Percentiles rank a stretch among this genome's conserved stretches.
Conservation (phyloP, 2,797 vertebrate species). For the Pelobates cultripes region DNA sequence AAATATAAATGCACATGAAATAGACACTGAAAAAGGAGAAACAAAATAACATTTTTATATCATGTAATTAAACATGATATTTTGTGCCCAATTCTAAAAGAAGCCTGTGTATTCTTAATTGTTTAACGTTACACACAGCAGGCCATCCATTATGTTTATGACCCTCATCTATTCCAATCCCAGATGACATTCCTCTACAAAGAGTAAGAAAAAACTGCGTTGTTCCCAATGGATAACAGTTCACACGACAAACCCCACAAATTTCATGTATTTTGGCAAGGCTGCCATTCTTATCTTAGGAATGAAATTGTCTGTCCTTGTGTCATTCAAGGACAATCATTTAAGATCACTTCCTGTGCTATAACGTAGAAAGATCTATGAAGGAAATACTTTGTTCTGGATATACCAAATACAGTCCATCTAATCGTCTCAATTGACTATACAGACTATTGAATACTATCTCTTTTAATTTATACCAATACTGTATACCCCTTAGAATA, state of each 20-base stretch:
- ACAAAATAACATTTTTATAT: not conserved
- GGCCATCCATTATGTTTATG: conserved; percentile 22
- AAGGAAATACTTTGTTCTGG: conserved; percentile 15
- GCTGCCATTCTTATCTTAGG: conserved; percentile 14
- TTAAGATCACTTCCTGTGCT: not conserved
- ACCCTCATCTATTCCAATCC: conserved; percentile 35
- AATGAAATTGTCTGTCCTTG: not conserved
- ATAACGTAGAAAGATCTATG: not conserved
- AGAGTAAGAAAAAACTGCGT: conserved; percentile 1
- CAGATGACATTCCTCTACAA: conserved; percentile 12
- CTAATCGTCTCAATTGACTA: not conserved
- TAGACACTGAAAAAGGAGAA: no score
- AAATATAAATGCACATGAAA: no score
- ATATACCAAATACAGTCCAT: not conserved
- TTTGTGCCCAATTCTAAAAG: not conserved
- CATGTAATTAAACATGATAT: no score
- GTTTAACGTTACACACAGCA: not conserved
- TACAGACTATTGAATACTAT: no score
- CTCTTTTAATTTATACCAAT: no score
- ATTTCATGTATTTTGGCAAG: conserved; percentile 17
- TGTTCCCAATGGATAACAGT: conserved; percentile 32
- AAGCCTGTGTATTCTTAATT: not conserved
- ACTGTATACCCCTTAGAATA: no score
- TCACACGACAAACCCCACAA: conserved; percentile 26
- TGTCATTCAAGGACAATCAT: conserved; percentile 42